Conservation (phyloP, 1,140 invertebrate species). For the Nephila pilipes region DNA sequence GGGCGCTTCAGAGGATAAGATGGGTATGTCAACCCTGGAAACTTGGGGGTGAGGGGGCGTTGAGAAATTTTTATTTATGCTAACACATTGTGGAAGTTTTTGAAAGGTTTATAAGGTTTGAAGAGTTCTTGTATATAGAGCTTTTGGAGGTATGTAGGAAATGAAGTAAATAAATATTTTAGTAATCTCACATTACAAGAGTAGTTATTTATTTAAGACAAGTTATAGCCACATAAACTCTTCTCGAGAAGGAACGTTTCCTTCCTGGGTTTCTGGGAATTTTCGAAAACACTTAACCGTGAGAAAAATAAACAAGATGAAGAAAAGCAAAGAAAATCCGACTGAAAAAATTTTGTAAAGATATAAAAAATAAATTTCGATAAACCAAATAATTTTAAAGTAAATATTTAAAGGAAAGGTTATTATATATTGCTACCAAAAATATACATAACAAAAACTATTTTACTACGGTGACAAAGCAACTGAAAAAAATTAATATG, state of each 20-base stretch:
- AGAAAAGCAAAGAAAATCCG: too few relatives aligned
- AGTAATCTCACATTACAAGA: not conserved
- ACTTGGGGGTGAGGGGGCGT: not conserved
- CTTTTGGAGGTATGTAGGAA: not conserved
- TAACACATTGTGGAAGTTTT: constrained; percentile 11
- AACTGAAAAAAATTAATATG: too few relatives aligned
- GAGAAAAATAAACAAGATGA: not conserved
- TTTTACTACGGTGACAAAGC: too few relatives aligned
- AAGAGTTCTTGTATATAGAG: constrained; percentile 3
- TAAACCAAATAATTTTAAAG: too few relatives aligned
- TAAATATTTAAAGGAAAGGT: too few relatives aligned
- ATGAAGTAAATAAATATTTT: not conserved
- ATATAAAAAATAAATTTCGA: too few relatives aligned
- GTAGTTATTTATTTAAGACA: constrained; percentile 16
- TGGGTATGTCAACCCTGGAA: constrained; percentile 53
- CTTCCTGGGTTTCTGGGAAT: not conserved
- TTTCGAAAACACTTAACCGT: not conserved
- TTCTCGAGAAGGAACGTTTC: not conserved
- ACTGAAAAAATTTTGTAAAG: too few relatives aligned
- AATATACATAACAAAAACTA: too few relatives aligned
- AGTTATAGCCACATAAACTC: not conserved
- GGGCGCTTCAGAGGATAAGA: constrained; percentile 45
- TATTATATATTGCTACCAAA: too few relatives aligned
- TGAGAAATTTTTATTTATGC: constrained; percentile 37
- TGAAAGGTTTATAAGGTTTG: constrained; percentile 23